These are phyloP conservation scores for Meandrusa payeni DNA, from an alignment of 2,888 invertebrate species.

Conservation along the genomic window DNA sequence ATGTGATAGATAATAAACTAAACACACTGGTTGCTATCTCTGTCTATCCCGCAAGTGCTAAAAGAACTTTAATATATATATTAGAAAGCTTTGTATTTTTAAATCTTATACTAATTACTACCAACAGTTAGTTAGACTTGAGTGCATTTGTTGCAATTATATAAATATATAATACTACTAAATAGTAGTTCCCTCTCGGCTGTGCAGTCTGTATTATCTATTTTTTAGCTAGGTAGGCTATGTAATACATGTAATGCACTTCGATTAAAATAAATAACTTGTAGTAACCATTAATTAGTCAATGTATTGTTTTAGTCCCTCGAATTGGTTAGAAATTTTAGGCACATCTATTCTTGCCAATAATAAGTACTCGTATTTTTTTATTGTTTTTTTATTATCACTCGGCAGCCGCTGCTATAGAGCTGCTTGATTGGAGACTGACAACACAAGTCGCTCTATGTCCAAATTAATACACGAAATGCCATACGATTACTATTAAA, in stretches of 20 bases:
- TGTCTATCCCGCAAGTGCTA: too few relatives aligned
- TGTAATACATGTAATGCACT: constrained; percentile 9
- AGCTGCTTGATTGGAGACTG: constrained; percentile 64
- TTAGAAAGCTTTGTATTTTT: too few relatives aligned
- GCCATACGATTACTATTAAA: constrained; percentile 59
- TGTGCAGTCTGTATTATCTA: constrained; percentile 51
- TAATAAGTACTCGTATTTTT: constrained; percentile 22
- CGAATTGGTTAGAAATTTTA: constrained; percentile 20
- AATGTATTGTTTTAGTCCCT: constrained; percentile 21
- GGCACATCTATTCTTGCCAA: constrained; percentile 36
- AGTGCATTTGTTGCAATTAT: constrained; percentile 18
- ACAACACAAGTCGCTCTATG: constrained; percentile 59
- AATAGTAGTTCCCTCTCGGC: constrained; percentile 44
- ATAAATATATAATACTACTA: too few relatives aligned
- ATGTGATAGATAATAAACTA: too few relatives aligned
- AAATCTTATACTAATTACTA: too few relatives aligned
- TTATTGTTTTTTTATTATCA: constrained; percentile 27
- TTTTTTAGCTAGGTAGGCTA: constrained; percentile 30
- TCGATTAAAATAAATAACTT: constrained; percentile 5
- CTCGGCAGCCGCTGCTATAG: constrained; percentile 43
- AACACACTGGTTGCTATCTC: too few relatives aligned
- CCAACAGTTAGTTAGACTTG: too few relatives aligned
- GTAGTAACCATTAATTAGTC: constrained; percentile 7
- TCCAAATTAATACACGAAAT: constrained; percentile 67
- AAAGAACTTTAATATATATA: too few relatives aligned